Base-by-base conservation (phyloP, 2,888 invertebrate genomes). In the Mylabris sibirica region DNA sequence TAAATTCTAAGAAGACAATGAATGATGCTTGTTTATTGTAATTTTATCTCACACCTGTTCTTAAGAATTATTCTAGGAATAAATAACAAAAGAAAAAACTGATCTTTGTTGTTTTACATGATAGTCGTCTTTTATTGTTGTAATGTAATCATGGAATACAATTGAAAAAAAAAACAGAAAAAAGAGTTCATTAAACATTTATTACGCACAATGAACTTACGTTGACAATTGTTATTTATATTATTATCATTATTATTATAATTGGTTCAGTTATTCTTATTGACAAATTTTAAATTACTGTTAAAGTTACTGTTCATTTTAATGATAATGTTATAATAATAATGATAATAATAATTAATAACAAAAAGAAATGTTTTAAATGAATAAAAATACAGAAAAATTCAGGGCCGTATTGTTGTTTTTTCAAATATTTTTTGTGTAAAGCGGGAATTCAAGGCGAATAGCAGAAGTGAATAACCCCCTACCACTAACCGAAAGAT, bases 401-500 rank as follows among this genome's bases (percentile, higher is more conserved):
- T 44, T 44, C 44, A 44, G 44, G 44, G 44, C 44, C 17, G 44
- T 44, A 44, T n/a, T 5, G 44, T 44, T 44, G 3, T 44, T 44
- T 44, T 44, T 44, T 44, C 44, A 44, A 44, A 44, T 17, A 44
- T 6, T 44, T 6, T 44, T 44, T 44, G n/a, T 44, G n/a, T 44
- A 17, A 44, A 44, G 44, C 44, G 44, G 44, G 44, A 44, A 44
- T 17, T 44, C 44, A 44, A 44, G 44, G 44, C 44, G 44, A 44
- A 44, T 44, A 44, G 30, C 30, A 30, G 44, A 44, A 44, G 44
- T 44, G 44, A 44, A 44, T 44, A 44, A 44, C 44, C 44, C 44
- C 44, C 44, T 44, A 44, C 44, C 44, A 44, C 44, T 6, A 44
- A 44, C 5, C n/a, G 6, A 11, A 44, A 44, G n/a, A 44, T 44